Base-by-base conservation (phyloP, 2,797 vertebrate genomes). In the Oreonectes daqikongensis region DNA sequence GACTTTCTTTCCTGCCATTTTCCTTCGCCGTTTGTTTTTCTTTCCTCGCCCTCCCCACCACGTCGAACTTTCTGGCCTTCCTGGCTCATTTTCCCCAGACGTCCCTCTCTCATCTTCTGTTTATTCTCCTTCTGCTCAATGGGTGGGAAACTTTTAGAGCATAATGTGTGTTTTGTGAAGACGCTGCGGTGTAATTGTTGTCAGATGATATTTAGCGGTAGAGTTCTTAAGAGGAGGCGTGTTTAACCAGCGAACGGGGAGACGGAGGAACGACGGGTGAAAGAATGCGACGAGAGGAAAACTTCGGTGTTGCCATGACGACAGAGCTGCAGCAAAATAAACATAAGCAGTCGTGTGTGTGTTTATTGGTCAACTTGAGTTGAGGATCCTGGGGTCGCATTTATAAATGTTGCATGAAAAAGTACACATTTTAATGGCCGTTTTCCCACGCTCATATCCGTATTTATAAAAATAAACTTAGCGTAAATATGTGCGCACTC, bases 191-290 rank as follows among this genome's bases (percentile, higher is more conserved):
- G 12, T 90, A 93, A 92, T 92, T 82, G 82, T 85, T 89, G 86
- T 91, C 91, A 91, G 90, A 92, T 92, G 91, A 90, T 85, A 65
- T 72, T 75, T 61, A 40, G 65, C 48, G 66, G 59, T 73, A 81
- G 79, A n/a, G 81, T 32, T 60, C 71, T 65, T 50, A 18, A 79
- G 84, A 86, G 69, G 75, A 65, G 68, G 42, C 75, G 53, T 28
- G 30, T 68, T 69, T 68, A 6, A 42, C 55, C 60, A 60, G 55
- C 42, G 52, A 46, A 70, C 40, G 40, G 53, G n/a, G 42, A 80
- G 42, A 72, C 11, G 12, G 42, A 11, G 40, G 42, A 17, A 20
- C 22, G 1, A 11, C 8, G 38, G n/a, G n/a, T 67, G 40, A 20
- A 35, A 35, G 35, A n/a, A 18, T 7, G 40, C 69, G 63, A n/a